Evolutionary conservation across 2,113 vertebrate genomes (phyloP).

Genomic region (Equus quagga): DNA sequence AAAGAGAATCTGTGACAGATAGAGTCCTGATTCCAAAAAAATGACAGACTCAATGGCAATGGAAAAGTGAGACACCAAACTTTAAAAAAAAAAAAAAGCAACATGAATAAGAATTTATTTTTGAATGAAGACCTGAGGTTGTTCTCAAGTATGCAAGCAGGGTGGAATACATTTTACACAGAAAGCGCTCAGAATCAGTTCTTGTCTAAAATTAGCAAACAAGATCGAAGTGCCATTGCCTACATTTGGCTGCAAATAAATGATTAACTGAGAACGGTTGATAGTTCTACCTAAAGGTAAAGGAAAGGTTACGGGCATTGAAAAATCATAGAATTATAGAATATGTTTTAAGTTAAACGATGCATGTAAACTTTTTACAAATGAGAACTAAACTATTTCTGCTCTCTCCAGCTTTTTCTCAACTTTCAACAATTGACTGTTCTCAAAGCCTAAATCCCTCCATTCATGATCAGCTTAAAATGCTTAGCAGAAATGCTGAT

Average conservation of each 20-base stretch:
- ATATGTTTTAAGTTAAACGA: background rate
- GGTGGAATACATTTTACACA: background rate
- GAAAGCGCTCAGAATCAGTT: background rate
- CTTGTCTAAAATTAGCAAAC: background rate
- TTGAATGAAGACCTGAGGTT: background rate
- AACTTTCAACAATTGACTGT: background rate
- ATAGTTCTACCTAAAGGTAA: background rate
- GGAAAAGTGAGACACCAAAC: background rate
- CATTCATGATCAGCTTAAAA: background rate
- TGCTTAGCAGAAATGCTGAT: background rate
- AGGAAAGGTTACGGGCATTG: background rate
- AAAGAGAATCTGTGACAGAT: background rate
- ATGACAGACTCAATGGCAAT: background rate
- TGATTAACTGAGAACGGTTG: background rate
- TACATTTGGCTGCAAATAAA: conserved; percentile 19
- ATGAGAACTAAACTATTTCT: background rate
- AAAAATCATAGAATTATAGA: background rate
- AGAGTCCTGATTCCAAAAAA: background rate
- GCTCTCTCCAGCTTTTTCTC: background rate
- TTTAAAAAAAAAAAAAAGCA: background rate
- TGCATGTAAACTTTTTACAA: background rate
- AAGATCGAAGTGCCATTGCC: background rate
- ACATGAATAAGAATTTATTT: background rate
- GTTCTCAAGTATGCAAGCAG: background rate
- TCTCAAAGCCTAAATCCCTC: conserved; percentile 21